A percentile compares a stretch with the other conserved stretches of the same genome.
These are phyloP conservation scores for Teleogryllus occipitalis DNA, from an alignment of 1,140 invertebrate species.

Conservation along the genomic window DNA sequence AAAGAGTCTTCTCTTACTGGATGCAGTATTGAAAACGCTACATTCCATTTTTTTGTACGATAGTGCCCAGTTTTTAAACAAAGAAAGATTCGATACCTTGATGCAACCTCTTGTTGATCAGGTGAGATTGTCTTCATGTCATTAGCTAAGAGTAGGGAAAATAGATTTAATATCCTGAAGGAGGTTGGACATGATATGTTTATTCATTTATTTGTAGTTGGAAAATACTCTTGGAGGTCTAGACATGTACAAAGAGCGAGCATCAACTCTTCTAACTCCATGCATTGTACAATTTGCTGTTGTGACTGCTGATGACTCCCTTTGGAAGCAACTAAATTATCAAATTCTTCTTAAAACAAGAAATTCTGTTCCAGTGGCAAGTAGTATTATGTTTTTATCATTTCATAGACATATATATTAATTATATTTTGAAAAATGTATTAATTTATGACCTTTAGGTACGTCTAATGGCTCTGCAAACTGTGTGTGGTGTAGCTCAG, in stretches of 20 bases:
- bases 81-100: conserved; percentile 72
- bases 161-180: conserved; percentile 3
- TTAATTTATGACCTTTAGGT: conserved; percentile 28
- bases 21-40: conserved; percentile 63
- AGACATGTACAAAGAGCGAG: conserved; percentile 48
- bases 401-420: background rate
- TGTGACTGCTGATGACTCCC: conserved; percentile 70
- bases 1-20: conserved; percentile 37
- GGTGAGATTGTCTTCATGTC: conserved; percentile 31
- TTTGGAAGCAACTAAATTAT: conserved; percentile 84
- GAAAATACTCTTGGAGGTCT: conserved; percentile 67
- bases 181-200: background rate
- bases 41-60: conserved; percentile 73
- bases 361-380: conserved; percentile 51
- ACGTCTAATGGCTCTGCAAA: conserved; percentile 47
- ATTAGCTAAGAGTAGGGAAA: background rate
- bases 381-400: conserved; percentile 7
- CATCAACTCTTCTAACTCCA: conserved; percentile 56
- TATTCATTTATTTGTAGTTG: conserved; percentile 37
- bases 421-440: background rate
- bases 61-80: conserved; percentile 66
- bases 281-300: conserved; percentile 73
- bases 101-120: conserved; percentile 84
- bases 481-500: conserved; percentile 58
- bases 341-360: conserved; percentile 82